These are phyloP conservation scores for Zingel zingel DNA, from an alignment of 2,113 vertebrate species.

Conservation along the genomic window DNA sequence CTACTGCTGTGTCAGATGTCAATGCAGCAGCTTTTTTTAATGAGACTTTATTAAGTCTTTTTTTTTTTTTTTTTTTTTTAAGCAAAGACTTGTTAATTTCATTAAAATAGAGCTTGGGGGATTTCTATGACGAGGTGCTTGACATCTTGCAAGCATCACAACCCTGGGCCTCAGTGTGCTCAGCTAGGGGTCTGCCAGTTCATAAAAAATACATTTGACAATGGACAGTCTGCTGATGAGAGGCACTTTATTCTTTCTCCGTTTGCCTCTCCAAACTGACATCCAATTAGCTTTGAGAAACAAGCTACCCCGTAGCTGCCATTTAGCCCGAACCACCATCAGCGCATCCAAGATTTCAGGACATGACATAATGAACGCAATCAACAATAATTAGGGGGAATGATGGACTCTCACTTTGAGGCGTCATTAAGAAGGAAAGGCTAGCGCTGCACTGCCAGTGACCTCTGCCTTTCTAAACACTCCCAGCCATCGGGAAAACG, in stretches of 20 bases:
- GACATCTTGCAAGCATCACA: conserved; percentile 60
- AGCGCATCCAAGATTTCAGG: conserved; percentile 69
- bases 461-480: conserved; percentile 76
- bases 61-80: background rate
- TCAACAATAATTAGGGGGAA: conserved; percentile 86
- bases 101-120: conserved; percentile 76
- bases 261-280: conserved; percentile 65
- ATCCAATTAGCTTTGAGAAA: conserved; percentile 83
- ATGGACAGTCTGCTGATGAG: conserved; percentile 71
- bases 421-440: conserved; percentile 77
- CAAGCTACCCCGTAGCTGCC: conserved; percentile 68
- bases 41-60: no score
- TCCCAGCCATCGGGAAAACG: conserved; percentile 68
- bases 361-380: conserved; percentile 84
- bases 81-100: conserved; percentile 71
- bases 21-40: conserved; percentile 63
- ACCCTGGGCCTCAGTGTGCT: conserved; percentile 57
- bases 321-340: conserved; percentile 76
- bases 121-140: conserved; percentile 63
- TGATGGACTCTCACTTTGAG: conserved; percentile 80
- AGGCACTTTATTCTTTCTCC: conserved; percentile 48
- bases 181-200: conserved; percentile 62
- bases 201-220: conserved; percentile 80
- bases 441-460: conserved; percentile 66
- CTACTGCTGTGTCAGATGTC: conserved; percentile 60